Evolutionary conservation across 2,888 invertebrate species (phyloP).

Genomic region (Lottia scabra): DNA sequence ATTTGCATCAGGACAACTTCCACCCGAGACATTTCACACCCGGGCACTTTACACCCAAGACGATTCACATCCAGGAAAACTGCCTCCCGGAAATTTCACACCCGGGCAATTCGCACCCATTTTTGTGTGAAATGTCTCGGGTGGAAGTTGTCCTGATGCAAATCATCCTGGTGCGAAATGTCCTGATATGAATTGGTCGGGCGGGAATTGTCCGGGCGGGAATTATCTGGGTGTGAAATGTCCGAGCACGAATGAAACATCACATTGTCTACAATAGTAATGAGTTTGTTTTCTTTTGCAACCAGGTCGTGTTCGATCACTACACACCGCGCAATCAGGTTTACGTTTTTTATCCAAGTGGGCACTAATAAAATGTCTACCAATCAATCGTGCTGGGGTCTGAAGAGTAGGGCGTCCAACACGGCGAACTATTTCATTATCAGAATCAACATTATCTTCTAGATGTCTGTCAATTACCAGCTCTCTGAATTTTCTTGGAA

Average conservation of each 20-base stretch:
- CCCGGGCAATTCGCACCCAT: too few species aligned
- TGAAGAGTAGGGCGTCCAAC: conserved; percentile 1
- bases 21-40: too few species aligned
- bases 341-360: not conserved
- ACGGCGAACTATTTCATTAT: not conserved
- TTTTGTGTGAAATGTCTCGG: too few species aligned
- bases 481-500: conserved; percentile 16
- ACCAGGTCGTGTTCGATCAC: not conserved
- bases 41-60: too few species aligned
- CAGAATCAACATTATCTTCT: conserved; percentile 18
- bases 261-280: conserved; percentile 14
- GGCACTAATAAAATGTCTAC: conserved; percentile 22
- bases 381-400: conserved; percentile 17
- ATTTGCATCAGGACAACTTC: too few species aligned
- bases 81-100: too few species aligned
- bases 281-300: not conserved
- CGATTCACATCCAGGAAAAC: too few species aligned
- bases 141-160: too few species aligned
- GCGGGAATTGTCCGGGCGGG: too few species aligned
- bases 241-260: conserved; percentile 8
- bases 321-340: conserved; percentile 5
- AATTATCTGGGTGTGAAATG: too few species aligned
- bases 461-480: conserved; percentile 27
- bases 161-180: too few species aligned
- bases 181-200: too few species aligned